Evolutionary conservation across 2,888 invertebrate genomes (phyloP), one percentile per base, ranked within the genome.

Genomic region (Heteromurus nitidus): DNA sequence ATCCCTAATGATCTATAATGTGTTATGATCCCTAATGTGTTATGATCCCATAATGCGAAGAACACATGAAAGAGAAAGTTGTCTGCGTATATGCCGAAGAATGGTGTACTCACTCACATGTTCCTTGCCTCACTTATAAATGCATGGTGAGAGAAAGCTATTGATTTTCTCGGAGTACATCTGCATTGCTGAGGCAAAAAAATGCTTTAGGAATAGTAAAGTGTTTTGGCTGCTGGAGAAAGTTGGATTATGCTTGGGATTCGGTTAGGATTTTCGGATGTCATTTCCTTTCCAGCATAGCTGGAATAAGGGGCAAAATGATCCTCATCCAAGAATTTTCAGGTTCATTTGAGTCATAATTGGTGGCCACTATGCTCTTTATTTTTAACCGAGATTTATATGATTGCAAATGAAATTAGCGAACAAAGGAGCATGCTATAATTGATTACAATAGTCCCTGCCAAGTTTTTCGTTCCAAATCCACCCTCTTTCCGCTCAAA

Each of bases 101-200:
- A 36, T 13, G 5, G 5, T 36, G 5, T 36, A 9, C 36, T 5
- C 47, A 47, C n/a, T n/a, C n/a, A 13, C n/a, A 11, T 47, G 3
- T 16, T 3, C 7, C 11, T 47, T 47, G 47, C 7, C 11, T n/a
- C 11, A 36, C 11, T 13, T 11, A 16, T 13, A 47, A 3, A 47
- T 47, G 47, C 11, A 47, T 47, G n/a, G 13, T 13, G 13, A 47
- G n/a, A 16, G 47, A n/a, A 47, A 55, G 7, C 22, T 55, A 55
- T 55, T 24, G 55, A 55, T 55, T 55, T 55, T 55, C 26, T 22
- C 55, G 16, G 7, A 55, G 55, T n/a, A n/a, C 16, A 55, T 55
- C 55, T 22, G 55, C 55, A 55, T 9, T 55, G 55, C 55, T 55
- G 55, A 2, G 7, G 22, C 7, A 55, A 55, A 3, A n/a, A n/a